phyloP scores from a whole-genome alignment of 2,888 invertebrate genomes.

The Tetragnatha montana region DNA sequence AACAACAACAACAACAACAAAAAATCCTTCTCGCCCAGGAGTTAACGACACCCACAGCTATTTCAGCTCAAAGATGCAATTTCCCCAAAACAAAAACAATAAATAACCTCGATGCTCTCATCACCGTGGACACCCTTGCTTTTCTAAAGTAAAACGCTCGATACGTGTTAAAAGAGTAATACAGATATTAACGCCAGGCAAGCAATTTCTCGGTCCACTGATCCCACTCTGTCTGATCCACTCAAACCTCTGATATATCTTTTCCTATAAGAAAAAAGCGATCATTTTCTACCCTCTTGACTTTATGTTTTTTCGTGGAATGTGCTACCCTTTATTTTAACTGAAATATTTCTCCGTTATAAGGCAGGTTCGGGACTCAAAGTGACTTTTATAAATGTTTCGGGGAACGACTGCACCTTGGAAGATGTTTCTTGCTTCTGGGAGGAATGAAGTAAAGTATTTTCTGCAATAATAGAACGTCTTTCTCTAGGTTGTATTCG shows the following conservation, averaged over 20 bases:
- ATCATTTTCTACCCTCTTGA: neutral
- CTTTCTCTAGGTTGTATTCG: too few relatives aligned
- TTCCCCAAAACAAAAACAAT: neutral
- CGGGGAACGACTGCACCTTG: neutral
- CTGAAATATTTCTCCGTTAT: constrained; percentile 9
- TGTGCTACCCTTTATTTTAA: neutral
- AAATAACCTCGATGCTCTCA: neutral
- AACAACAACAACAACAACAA: neutral
- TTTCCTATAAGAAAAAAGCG: neutral
- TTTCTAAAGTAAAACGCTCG: neutral
- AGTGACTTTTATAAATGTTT: constrained; percentile 15
- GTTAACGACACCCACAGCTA: neutral
- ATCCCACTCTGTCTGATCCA: constrained; percentile 11
- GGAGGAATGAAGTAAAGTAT: too few relatives aligned
- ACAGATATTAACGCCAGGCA: constrained; percentile 33
- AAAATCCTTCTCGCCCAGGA: neutral
- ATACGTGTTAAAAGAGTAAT: constrained; percentile 6
- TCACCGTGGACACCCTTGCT: neutral
- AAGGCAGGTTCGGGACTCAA: neutral
- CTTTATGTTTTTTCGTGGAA: neutral
- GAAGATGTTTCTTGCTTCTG: neutral
- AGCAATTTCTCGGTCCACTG: constrained; percentile 28
- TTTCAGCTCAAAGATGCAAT: neutral
- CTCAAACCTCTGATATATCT: constrained; percentile 31
- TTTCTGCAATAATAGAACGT: too few relatives aligned